These are phyloP conservation scores for Botia almorhae DNA, from an alignment of 2,797 vertebrate species.

Conservation along the genomic window DNA sequence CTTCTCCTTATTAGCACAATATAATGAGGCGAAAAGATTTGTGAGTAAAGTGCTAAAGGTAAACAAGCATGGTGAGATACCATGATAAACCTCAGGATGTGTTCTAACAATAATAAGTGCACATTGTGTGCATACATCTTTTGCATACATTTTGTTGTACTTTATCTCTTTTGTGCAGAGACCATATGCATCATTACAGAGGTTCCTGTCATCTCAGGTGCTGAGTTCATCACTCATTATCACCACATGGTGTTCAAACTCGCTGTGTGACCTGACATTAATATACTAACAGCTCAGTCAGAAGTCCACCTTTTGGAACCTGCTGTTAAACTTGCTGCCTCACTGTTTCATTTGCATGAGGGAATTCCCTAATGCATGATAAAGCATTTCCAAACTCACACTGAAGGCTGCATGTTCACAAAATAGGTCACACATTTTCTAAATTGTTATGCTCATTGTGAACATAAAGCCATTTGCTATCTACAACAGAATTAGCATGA, in stretches of 20 bases:
- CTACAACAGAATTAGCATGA: slow-evolving; percentile 21
- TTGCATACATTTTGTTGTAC: slow-evolving; percentile 70
- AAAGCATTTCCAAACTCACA: slow-evolving; percentile 20
- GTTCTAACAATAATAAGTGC: not conserved
- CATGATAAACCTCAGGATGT: slow-evolving; percentile 1
- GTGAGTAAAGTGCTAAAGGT: not conserved
- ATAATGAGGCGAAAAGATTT: not conserved
- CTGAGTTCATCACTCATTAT: slow-evolving; percentile 65
- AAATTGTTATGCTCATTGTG: slow-evolving; percentile 8
- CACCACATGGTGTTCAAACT: slow-evolving; percentile 15
- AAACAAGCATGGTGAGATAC: not conserved
- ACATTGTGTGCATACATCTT: slow-evolving; percentile 39
- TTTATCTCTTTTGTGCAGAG: slow-evolving; percentile 71
- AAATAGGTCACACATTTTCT: not conserved
- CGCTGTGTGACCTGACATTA: not conserved
- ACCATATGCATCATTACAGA: slow-evolving; percentile 67
- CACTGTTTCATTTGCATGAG: slow-evolving; percentile 26
- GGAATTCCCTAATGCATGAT: slow-evolving; percentile 34
- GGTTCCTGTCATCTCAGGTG: slow-evolving; percentile 72
- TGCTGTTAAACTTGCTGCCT: slow-evolving; percentile 14
- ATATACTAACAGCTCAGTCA: slow-evolving; percentile 12
- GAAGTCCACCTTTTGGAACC: slow-evolving; percentile 10
- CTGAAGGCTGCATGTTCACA: slow-evolving; percentile 9
- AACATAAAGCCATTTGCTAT: slow-evolving; percentile 17
- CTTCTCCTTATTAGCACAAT: slow-evolving; percentile 1